These are phyloP conservation scores for Cryptosula pallasiana DNA, from an alignment of 2,888 invertebrate species.

Conservation along the genomic window DNA sequence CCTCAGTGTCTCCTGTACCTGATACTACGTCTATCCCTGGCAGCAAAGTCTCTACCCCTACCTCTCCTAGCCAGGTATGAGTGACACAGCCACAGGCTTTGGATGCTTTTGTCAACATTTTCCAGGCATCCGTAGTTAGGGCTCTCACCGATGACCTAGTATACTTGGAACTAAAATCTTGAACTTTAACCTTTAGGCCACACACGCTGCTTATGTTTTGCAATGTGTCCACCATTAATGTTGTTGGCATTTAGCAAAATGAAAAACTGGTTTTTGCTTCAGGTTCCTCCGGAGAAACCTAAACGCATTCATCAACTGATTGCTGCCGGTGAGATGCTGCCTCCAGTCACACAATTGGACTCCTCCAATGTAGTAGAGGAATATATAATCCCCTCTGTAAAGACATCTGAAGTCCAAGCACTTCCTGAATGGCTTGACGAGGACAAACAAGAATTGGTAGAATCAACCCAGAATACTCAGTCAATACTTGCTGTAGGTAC, in stretches of 20 bases:
- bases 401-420: neutral
- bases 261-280: too few species aligned
- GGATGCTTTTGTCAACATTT: too few species aligned
- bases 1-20: neutral
- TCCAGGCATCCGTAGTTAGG: too few species aligned
- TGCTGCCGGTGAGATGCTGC: neutral
- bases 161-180: too few species aligned
- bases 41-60: neutral
- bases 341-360: neutral
- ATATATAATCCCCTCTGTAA: neutral
- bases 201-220: too few species aligned
- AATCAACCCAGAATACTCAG: neutral
- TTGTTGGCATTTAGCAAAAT: too few species aligned
- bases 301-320: conserved; percentile 17
- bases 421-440: neutral
- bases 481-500: neutral
- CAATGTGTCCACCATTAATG: too few species aligned
- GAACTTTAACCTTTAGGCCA: too few species aligned
- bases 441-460: neutral
- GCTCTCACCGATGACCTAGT: too few species aligned
- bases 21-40: neutral
- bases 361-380: neutral
- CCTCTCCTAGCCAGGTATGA: neutral
- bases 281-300: conserved; percentile 18
- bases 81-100: too few species aligned